Base-by-base conservation (phyloP, 53 echinoderm and acorn worm species). In the Henricia sp. region DNA sequence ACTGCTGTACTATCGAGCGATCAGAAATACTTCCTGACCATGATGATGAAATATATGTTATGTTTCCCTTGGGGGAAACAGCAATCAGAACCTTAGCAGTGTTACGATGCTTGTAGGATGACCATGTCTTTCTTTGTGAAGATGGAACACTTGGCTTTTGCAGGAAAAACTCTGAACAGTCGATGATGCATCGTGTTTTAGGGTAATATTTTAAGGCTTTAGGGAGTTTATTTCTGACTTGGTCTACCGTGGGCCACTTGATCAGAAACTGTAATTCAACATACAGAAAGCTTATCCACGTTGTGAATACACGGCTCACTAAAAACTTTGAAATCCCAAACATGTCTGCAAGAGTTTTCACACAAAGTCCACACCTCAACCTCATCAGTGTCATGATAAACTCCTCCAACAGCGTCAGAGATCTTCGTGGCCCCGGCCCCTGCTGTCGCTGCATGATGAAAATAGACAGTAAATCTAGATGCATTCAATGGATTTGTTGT, bases 11-110 rank as follows among this genome's bases (percentile, higher is more conserved):
- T 30, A 76, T 54, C 36, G 32, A 34, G 19, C 56, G 9, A 36
- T 76, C 77, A 28, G 77, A 76, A 3, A 76, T 36, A 16, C 57
- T 76, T 1, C 77, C 77, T 34, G 77, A 55, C 77, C 57, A 55
- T 2, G 57, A 37, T n/a, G 54, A 30, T 33, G 58, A 76, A 17
- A 76, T 17, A 35, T 56, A 76, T 36, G 56, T 76, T 19, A 76
- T 59, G 21, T 42, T 78, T 28, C 78, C 80, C 63, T 51, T 19
- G 2, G 80, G 80, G 17, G 44, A 78, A 39, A 62, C 42, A 3
- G 60, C 80, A 60, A 78, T 62, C 8, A 78, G 56, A 11, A 62
- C 39, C 23, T 59, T 78, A 44, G 13, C 44, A 67, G 67, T 67
- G 67, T 67, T 67, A 38, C 37, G 67, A 21, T 36, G 34, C 37